phyloP scores from a whole-genome alignment of 2,113 vertebrate genomes.

The Perccottus glenii region DNA sequence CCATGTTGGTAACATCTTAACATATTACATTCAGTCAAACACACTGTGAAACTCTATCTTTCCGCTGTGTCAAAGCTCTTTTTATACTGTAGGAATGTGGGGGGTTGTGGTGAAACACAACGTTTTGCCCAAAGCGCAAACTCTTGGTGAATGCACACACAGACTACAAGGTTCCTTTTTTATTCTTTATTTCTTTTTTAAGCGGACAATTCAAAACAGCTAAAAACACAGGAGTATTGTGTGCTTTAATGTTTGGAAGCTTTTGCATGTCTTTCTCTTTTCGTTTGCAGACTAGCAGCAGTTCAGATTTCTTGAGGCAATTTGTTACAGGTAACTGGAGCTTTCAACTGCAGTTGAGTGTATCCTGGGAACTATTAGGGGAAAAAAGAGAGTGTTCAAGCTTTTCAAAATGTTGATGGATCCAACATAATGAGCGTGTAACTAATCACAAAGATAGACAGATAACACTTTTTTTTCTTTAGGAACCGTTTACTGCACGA shows the following conservation, averaged over 20 bases:
- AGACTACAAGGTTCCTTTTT: slow-evolving; percentile 78
- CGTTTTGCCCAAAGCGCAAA: slow-evolving; percentile 81
- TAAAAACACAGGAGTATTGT: slow-evolving; percentile 78
- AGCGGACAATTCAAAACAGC: slow-evolving; percentile 75
- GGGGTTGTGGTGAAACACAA: slow-evolving; percentile 69
- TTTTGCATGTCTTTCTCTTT: slow-evolving; percentile 70
- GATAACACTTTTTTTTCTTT: slow-evolving; percentile 59
- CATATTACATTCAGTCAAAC: slow-evolving; percentile 80
- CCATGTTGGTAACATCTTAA: slow-evolving; percentile 79
- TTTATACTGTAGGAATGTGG: slow-evolving; percentile 72
- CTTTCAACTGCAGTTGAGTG: slow-evolving; percentile 78
- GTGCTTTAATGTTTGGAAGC: slow-evolving; percentile 77
- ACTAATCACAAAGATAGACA: slow-evolving; percentile 77
- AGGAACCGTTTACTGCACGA: slow-evolving; percentile 31
- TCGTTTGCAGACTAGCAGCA: slow-evolving; percentile 71
- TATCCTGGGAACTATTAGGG: slow-evolving; percentile 80
- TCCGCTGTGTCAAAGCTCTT: slow-evolving; percentile 75
- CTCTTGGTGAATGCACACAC: slow-evolving; percentile 72
- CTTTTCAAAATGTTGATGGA: slow-evolving; percentile 80
- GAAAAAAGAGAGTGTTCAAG: slow-evolving; percentile 68
- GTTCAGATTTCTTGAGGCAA: slow-evolving; percentile 82
- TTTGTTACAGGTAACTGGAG: slow-evolving; percentile 85
- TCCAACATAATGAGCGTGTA: slow-evolving; percentile 77
- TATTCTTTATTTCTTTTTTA: slow-evolving; percentile 73
- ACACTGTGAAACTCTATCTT: slow-evolving; percentile 80